These are phyloP conservation scores for Oncorhynchus clarkii DNA, from an alignment of 2,113 vertebrate genomes.

Conservation along the genomic window DNA sequence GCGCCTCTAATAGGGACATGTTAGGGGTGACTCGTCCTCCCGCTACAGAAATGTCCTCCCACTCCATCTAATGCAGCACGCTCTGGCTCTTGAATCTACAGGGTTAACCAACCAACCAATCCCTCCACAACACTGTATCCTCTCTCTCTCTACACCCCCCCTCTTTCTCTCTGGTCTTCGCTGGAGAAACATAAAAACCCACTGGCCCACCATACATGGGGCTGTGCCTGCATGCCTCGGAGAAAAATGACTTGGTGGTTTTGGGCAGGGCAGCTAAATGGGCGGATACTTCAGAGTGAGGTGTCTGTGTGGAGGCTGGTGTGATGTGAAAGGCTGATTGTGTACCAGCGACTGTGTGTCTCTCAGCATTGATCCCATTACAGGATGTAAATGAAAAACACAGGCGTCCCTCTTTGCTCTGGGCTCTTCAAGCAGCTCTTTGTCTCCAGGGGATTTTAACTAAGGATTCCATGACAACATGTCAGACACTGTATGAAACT, in stretches of 20 bases:
- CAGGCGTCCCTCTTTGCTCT: slow-evolving; percentile 2
- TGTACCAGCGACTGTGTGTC: slow-evolving; percentile 12
- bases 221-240: not conserved
- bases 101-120: slow-evolving; percentile 32
- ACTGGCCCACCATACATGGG: not conserved
- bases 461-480: slow-evolving; percentile 59
- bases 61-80: slow-evolving; percentile 32
- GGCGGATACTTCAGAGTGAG: slow-evolving; percentile 22
- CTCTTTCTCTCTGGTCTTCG: not conserved
- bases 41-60: slow-evolving; percentile 29
- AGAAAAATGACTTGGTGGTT: slow-evolving; percentile 32
- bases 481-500: slow-evolving; percentile 60
- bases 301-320: slow-evolving; percentile 17
- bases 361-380: slow-evolving; percentile 27
- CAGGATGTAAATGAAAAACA: slow-evolving; percentile 17
- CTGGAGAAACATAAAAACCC: slow-evolving; percentile 18
- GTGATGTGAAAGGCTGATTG: slow-evolving; percentile 44
- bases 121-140: not conserved
- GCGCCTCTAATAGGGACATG: too few relatives aligned
- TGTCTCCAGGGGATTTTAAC: slow-evolving; percentile 51
- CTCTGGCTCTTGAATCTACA: slow-evolving; percentile 22
- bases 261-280: slow-evolving; percentile 21
- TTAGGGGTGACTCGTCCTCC: slow-evolving; percentile 25
- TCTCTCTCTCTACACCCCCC: not conserved
- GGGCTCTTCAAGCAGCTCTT: slow-evolving; percentile 51